phyloP scores from a whole-genome alignment of 2,113 vertebrate genomes.

The Boulengeromyrus knoepffleri region DNA sequence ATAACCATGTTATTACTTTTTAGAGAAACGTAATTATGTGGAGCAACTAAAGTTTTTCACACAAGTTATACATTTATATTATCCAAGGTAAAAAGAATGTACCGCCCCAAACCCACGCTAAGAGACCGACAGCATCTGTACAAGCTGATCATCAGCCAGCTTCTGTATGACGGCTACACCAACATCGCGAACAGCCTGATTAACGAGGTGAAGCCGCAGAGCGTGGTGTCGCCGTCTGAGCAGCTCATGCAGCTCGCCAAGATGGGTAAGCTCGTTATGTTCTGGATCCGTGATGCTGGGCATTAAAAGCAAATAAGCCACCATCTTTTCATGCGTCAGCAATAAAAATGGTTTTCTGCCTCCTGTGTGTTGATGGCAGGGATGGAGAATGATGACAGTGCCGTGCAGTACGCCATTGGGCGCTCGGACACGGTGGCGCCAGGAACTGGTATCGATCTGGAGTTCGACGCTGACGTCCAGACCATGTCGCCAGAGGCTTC shows the following conservation, averaged over 20 bases:
- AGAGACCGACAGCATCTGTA: constrained; percentile 96
- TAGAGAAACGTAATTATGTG: neutral
- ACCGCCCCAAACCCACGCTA: constrained; percentile 87
- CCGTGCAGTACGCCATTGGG: constrained; percentile 93
- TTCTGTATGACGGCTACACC: constrained; percentile 95
- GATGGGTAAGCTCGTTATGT: constrained; percentile 64
- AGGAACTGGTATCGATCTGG: constrained; percentile 90
- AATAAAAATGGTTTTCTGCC: neutral
- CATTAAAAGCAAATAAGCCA: neutral
- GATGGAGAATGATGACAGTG: constrained; percentile 93
- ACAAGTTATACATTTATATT: neutral
- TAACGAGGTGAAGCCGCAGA: constrained; percentile 86
- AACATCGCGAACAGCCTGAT: constrained; percentile 91
- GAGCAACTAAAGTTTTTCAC: neutral
- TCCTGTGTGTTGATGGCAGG: constrained; percentile 56
- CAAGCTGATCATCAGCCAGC: constrained; percentile 91
- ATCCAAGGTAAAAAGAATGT: constrained; percentile 61
- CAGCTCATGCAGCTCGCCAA: constrained; percentile 96
- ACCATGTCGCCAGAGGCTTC: constrained; percentile 97
- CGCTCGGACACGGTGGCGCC: constrained; percentile 91
- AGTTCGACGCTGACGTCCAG: constrained; percentile 94
- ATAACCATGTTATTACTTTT: neutral
- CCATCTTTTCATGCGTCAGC: neutral
- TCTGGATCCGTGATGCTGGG: neutral
- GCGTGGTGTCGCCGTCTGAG: constrained; percentile 87